These are phyloP conservation scores for Philaethria dido DNA, from an alignment of 2,888 invertebrate genomes.

Conservation along the genomic window DNA sequence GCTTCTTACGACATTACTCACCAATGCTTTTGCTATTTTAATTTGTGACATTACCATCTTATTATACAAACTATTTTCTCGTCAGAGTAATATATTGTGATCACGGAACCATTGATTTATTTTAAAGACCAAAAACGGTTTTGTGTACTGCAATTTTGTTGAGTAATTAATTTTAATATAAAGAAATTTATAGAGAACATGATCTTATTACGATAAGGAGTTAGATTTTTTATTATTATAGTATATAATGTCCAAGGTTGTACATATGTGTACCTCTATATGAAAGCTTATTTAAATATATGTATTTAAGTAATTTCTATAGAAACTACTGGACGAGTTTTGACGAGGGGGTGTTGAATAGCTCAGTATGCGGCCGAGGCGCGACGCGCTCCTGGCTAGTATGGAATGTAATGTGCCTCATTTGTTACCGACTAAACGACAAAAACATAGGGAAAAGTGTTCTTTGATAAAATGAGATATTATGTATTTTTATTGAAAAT, in stretches of 20 bases:
- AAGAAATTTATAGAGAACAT: constrained; percentile 45
- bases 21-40: constrained; percentile 28
- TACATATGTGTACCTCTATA: constrained; percentile 43
- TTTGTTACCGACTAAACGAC: constrained; percentile 77
- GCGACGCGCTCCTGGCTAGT: constrained; percentile 21
- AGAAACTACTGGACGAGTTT: constrained; percentile 14
- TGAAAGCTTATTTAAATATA: constrained; percentile 16
- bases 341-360: not conserved
- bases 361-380: constrained; percentile 16
- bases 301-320: constrained; percentile 19
- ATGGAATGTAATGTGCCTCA: constrained; percentile 75
- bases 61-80: constrained; percentile 40
- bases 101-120: constrained; percentile 79
- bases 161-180: constrained; percentile 56
- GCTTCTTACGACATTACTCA: constrained; percentile 35
- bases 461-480: constrained; percentile 79
- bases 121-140: constrained; percentile 70
- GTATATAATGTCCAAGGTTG: constrained; percentile 39
- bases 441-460: constrained; percentile 74
- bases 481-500: constrained; percentile 78
- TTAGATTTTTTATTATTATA: constrained; percentile 36
- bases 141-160: constrained; percentile 63
- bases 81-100: constrained; percentile 65
- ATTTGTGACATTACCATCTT: constrained; percentile 41
- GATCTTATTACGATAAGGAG: constrained; percentile 38